Evolutionary conservation across 2,113 vertebrate species (phyloP).

Genomic region (Psettodes erumei): DNA sequence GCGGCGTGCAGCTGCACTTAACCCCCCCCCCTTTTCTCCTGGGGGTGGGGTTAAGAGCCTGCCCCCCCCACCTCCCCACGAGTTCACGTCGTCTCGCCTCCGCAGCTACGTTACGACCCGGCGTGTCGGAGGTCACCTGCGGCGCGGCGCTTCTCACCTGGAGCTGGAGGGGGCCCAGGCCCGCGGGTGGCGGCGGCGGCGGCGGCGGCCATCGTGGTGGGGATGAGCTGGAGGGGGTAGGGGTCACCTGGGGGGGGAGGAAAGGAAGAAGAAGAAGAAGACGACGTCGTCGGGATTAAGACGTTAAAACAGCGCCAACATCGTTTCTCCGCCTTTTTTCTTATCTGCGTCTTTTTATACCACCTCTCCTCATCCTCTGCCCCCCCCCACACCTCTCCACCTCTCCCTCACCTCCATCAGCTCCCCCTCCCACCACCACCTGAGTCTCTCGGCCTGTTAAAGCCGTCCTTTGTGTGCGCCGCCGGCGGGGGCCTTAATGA

Average conservation of each 20-base stretch:
- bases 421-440: conserved; percentile 75
- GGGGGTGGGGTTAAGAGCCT: no score
- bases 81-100: no score
- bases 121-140: not conserved
- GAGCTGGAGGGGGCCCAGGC: conserved; percentile 95
- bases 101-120: no score
- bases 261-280: no score
- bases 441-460: conserved; percentile 89
- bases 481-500: conserved; percentile 89
- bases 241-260: conserved; percentile 99
- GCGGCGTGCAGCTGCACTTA: no score
- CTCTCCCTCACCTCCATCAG: conserved; percentile 18
- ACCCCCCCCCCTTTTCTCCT: no score
- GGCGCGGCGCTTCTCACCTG: conserved; percentile 96
- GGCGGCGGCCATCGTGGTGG: conserved; percentile 97
- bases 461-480: conserved; percentile 88
- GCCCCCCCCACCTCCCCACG: no score
- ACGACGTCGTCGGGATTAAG: no score
- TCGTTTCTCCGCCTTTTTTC: not conserved
- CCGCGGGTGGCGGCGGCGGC: conserved; percentile 88
- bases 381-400: not conserved
- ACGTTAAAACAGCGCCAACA: no score
- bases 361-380: not conserved
- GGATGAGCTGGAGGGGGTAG: conserved; percentile 99
- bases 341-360: not conserved